Percentiles rank a stretch among this genome's conserved stretches.
Evolutionary conservation across 1,140 invertebrate genomes (phyloP).

Genomic region (Drosophila simulans): DNA sequence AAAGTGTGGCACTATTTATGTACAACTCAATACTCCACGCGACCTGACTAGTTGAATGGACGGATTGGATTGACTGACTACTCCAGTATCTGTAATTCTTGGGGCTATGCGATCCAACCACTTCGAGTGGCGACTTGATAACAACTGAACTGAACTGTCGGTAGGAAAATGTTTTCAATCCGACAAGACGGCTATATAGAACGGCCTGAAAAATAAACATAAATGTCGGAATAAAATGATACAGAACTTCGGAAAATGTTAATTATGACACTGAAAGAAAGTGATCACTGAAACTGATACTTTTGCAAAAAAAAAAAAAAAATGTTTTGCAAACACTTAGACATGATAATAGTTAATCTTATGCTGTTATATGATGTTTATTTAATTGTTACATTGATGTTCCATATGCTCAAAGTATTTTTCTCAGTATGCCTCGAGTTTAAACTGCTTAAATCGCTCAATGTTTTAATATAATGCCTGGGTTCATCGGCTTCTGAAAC

Average conservation of each 20-base stretch:
- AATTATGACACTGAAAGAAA: constrained; percentile 50
- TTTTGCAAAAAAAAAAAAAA: neutral
- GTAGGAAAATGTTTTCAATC: constrained; percentile 41
- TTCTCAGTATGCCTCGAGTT: constrained; percentile 17
- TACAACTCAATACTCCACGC: neutral
- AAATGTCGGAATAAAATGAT: constrained; percentile 40
- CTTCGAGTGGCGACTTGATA: constrained; percentile 69
- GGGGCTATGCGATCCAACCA: constrained; percentile 28
- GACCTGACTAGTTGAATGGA: constrained; percentile 10
- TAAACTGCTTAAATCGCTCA: constrained; percentile 17
- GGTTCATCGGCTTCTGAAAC: constrained; percentile 47
- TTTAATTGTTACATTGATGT: too few relatives aligned
- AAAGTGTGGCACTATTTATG: constrained; percentile 16
- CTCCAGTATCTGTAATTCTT: constrained; percentile 14
- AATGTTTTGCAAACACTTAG: too few relatives aligned
- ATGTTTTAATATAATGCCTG: constrained; percentile 25
- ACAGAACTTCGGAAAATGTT: constrained; percentile 36
- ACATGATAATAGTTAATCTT: too few relatives aligned
- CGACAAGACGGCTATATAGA: constrained; percentile 37
- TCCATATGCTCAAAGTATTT: neutral
- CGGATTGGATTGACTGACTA: neutral
- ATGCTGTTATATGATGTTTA: too few relatives aligned
- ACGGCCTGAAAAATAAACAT: constrained; percentile 36
- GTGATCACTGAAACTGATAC: neutral
- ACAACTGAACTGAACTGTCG: constrained; percentile 66